Conservation (phyloP, 2,888 invertebrate genomes). For the Polylopha cassiicola region DNA sequence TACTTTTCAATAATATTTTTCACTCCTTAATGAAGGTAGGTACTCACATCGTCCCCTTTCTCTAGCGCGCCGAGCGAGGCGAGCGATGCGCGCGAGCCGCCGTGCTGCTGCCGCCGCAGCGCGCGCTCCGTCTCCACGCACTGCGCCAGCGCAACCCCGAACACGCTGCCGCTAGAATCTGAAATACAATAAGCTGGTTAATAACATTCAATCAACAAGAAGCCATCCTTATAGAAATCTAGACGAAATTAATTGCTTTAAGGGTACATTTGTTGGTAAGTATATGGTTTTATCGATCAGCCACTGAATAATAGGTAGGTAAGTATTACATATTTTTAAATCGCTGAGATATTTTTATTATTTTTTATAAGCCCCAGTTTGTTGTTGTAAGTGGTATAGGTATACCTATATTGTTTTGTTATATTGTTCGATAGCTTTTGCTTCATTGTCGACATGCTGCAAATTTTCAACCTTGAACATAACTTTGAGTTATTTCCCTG, state of each 20-base stretch:
- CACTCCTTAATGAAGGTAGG: too few relatives aligned
- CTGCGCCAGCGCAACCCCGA: conserved; percentile 89
- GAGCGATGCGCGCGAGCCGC: conserved; percentile 84
- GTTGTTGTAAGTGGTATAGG: background rate
- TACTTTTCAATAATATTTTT: too few relatives aligned
- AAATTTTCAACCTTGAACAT: conserved; percentile 11
- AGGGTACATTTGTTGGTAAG: too few relatives aligned
- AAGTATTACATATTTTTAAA: too few relatives aligned
- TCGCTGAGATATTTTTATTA: too few relatives aligned
- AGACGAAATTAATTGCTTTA: too few relatives aligned
- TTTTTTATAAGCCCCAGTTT: too few relatives aligned
- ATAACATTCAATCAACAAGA: too few relatives aligned
- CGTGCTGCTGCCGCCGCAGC: conserved; percentile 63
- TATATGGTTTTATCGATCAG: too few relatives aligned
- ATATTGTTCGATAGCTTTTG: conserved; percentile 7
- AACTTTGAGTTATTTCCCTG: conserved; percentile 17
- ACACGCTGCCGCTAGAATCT: conserved; percentile 81
- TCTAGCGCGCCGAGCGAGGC: conserved; percentile 80
- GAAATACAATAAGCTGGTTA: conserved; percentile 23
- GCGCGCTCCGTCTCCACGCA: conserved; percentile 88
- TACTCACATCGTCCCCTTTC: conserved; percentile 77
- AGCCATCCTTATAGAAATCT: too few relatives aligned
- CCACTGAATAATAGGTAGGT: too few relatives aligned
- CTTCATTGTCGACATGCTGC: conserved; percentile 15
- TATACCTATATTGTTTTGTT: background rate